Evolutionary conservation across 2,113 vertebrate genomes (phyloP).

Genomic region (Agapornis roseicollis): DNA sequence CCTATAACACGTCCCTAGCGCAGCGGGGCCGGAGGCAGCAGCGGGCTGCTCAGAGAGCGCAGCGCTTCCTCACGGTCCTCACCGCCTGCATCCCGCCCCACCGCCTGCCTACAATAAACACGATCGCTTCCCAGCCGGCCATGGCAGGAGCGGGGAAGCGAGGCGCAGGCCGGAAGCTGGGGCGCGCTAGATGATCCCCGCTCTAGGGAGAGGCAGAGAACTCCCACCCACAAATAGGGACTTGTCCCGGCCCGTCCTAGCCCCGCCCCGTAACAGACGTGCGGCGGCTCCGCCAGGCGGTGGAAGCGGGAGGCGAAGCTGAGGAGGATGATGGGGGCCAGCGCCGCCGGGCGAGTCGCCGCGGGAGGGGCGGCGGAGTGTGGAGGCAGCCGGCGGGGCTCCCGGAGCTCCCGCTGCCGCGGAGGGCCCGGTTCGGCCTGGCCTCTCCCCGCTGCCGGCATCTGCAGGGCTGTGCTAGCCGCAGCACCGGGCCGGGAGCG

Average conservation of each 20-base stretch:
- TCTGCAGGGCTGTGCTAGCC: neutral
- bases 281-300: conserved; percentile 84
- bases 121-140: neutral
- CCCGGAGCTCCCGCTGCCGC: neutral
- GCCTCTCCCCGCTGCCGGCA: conserved; percentile 14
- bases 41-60: neutral
- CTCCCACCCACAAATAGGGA: neutral
- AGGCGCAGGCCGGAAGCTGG: rapidly evolving
- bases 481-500: neutral
- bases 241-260: too few species aligned
- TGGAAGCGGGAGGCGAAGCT: conserved; percentile 89
- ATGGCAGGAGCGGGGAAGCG: neutral
- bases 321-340: conserved; percentile 74
- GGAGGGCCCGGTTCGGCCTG: neutral
- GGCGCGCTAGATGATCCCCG: neutral
- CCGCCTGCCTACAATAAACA: rapidly evolving
- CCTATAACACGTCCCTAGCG: neutral
- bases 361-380: neutral
- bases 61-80: rapidly evolving
- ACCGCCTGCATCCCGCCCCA: rapidly evolving
- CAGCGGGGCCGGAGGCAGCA: neutral
- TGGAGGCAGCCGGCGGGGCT: neutral
- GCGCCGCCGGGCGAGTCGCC: neutral
- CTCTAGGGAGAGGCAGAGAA: neutral
- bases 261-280: conserved; percentile 87